These are phyloP conservation scores for Echeneis naucrates DNA, from an alignment of 2,797 vertebrate species.

Conservation along the genomic window DNA sequence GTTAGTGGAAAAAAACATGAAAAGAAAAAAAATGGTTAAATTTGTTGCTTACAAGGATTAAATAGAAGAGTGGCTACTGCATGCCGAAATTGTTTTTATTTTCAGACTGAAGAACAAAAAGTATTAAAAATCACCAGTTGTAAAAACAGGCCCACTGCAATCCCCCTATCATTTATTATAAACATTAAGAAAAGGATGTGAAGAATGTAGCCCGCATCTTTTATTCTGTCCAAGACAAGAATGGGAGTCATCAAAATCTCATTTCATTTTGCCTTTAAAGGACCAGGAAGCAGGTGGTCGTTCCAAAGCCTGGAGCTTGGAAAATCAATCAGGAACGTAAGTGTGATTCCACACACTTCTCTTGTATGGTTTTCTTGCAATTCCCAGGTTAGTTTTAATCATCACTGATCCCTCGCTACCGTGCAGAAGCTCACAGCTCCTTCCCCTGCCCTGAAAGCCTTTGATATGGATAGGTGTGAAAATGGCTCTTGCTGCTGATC, in stretches of 20 bases:
- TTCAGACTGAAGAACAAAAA: not conserved
- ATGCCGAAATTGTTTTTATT: not conserved
- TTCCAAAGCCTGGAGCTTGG: slow-evolving; percentile 55
- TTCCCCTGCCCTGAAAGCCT: slow-evolving; percentile 71
- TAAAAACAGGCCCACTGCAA: not conserved
- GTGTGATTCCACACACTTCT: slow-evolving; percentile 52
- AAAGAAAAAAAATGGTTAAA: not conserved
- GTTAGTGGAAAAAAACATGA: not conserved
- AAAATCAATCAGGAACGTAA: slow-evolving; percentile 72
- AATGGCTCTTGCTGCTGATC: slow-evolving; percentile 65
- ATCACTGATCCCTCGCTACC: slow-evolving; percentile 70
- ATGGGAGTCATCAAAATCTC: slow-evolving; percentile 40
- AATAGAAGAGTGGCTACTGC: not conserved
- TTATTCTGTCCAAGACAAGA: slow-evolving; percentile 35
- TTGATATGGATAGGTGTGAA: slow-evolving; percentile 81
- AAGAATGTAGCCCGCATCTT: not conserved
- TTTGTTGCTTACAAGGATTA: not conserved
- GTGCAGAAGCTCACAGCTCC: slow-evolving; percentile 68
- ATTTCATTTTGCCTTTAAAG: slow-evolving; percentile 45
- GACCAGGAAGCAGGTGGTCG: slow-evolving; percentile 46
- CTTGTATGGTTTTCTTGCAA: slow-evolving; percentile 60
- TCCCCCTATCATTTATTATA: slow-evolving; percentile 3
- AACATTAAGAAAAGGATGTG: not conserved
- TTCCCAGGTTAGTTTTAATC: slow-evolving; percentile 82
- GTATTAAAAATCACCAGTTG: not conserved